These are phyloP conservation scores for Grantiella picta DNA, from an alignment of 2,113 vertebrate genomes.

Conservation along the genomic window DNA sequence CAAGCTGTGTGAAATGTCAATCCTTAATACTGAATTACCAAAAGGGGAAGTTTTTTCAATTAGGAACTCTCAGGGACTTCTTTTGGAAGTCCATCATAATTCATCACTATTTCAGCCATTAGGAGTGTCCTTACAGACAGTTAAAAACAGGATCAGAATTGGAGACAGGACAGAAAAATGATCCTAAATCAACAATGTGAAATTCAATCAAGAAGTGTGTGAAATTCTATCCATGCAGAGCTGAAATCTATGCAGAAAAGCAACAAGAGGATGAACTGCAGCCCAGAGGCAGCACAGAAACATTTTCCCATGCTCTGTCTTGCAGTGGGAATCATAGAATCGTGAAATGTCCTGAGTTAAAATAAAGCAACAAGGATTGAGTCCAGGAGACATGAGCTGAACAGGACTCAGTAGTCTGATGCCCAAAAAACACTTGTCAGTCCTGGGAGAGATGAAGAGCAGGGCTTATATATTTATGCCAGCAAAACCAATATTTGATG, in stretches of 20 bases:
- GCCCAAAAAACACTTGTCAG: neutral
- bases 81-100: neutral
- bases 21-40: neutral
- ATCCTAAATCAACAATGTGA: neutral
- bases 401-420: neutral
- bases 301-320: accelerated
- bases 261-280: neutral
- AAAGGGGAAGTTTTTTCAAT: neutral
- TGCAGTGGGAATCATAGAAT: neutral
- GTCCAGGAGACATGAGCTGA: accelerated
- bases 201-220: neutral
- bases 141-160: neutral
- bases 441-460: neutral
- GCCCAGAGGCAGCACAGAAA: neutral
- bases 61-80: neutral
- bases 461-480: neutral
- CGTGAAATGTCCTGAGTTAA: neutral
- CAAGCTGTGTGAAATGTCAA: neutral
- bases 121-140: neutral
- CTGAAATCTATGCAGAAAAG: neutral
- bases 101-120: neutral
- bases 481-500: neutral
- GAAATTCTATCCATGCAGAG: neutral
- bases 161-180: neutral
- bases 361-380: accelerated